Percentiles rank a stretch among this genome's conserved stretches.
Evolutionary conservation across 2,797 vertebrate species (phyloP).

Genomic region (Rallus crepitans): DNA sequence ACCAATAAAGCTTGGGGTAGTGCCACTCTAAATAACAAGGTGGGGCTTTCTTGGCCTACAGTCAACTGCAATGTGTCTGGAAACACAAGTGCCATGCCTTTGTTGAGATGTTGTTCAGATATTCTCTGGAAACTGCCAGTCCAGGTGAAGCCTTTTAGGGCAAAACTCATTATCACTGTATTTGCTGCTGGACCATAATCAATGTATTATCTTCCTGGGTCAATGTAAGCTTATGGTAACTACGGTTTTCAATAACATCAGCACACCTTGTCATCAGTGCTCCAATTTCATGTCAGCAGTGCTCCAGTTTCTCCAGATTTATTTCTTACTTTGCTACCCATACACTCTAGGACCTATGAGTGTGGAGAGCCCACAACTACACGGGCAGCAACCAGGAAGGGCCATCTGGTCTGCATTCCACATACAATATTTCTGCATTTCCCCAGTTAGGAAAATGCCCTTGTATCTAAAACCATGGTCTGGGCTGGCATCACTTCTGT

Average conservation of each 20-base stretch:
- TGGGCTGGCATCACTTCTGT: background rate
- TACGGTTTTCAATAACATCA: background rate
- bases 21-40: background rate
- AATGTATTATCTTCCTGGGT: background rate
- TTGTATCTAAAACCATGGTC: background rate
- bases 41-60: background rate
- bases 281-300: background rate
- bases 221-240: background rate
- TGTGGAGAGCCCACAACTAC: background rate
- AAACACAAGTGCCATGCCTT: background rate
- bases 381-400: background rate
- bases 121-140: background rate
- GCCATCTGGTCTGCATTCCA: background rate
- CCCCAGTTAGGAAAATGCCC: background rate
- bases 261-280: too few relatives aligned
- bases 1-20: background rate
- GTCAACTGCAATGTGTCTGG: background rate
- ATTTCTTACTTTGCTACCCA: background rate
- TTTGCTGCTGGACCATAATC: background rate
- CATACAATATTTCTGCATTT: background rate
- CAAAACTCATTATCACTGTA: accelerated
- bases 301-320: background rate
- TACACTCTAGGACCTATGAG: background rate
- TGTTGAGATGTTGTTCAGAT: background rate
- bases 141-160: background rate